phyloP scores from a whole-genome alignment of 2,113 vertebrate genomes.

The Tinamus guttatus region DNA sequence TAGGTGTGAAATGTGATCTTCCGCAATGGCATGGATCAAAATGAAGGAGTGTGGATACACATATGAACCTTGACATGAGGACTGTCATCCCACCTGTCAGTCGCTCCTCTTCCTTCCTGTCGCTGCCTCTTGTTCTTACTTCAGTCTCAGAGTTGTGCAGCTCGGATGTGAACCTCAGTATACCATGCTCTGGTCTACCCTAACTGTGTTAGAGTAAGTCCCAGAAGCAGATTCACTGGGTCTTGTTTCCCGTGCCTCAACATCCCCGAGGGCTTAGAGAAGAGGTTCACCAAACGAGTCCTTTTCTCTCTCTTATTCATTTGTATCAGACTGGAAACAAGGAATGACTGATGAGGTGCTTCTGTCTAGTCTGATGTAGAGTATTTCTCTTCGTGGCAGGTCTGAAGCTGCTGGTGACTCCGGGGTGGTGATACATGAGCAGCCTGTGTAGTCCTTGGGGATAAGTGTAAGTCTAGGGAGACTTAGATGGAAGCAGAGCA shows the following conservation, averaged over 20 bases:
- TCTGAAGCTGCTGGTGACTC: not conserved
- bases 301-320: not conserved
- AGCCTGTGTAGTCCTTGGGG: not conserved
- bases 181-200: not conserved
- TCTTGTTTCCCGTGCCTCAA: not conserved
- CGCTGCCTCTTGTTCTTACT: not conserved
- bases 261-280: not conserved
- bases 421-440: not conserved
- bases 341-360: not conserved
- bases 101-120: not conserved
- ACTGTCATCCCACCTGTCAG: not conserved
- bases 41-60: not conserved
- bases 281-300: not conserved
- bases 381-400: not conserved
- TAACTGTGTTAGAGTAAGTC: not conserved
- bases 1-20: not conserved
- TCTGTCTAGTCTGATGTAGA: not conserved
- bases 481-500: not conserved
- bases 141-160: not conserved
- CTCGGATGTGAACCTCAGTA: not conserved
- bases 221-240: not conserved
- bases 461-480: not conserved
- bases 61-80: not conserved
- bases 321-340: not conserved
- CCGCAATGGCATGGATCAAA: not conserved